phyloP scores from a whole-genome alignment of 2,113 vertebrate genomes.

The Hydrolagus affinis region DNA sequence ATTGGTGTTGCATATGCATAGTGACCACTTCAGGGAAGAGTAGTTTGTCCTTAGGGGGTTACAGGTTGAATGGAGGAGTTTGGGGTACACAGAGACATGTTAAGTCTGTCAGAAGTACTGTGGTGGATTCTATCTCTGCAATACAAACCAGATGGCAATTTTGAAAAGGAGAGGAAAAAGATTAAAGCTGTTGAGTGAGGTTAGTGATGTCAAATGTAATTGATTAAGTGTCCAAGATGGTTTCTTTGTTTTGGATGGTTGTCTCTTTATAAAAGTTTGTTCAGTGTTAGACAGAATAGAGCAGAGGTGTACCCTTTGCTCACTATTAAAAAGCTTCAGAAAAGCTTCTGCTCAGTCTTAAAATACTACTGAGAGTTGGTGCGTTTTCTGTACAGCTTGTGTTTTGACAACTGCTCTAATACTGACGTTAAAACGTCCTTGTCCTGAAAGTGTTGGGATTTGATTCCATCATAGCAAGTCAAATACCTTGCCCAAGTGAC shows the following conservation, averaged over 20 bases:
- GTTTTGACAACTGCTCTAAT: no score
- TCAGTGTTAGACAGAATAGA: neutral
- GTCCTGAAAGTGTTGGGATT: no score
- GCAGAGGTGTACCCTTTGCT: neutral
- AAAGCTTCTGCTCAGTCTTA: neutral
- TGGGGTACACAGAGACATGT: no score
- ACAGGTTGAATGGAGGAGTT: no score
- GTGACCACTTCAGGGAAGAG: no score
- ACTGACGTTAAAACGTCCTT: no score
- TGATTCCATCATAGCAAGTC: no score
- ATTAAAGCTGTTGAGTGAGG: conserved; percentile 4
- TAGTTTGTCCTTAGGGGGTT: no score
- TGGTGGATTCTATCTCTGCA: neutral
- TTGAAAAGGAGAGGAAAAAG: neutral
- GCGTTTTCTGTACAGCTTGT: no score
- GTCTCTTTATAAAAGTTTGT: neutral
- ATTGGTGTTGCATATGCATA: no score
- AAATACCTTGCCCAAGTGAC: no score
- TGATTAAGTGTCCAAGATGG: neutral
- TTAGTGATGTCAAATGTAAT: neutral
- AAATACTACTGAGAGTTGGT: neutral
- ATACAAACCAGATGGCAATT: neutral
- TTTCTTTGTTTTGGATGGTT: neutral
- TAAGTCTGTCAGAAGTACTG: neutral
- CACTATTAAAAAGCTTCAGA: neutral